Conservation (phyloP, 35 echinoderm and acorn worm species). For the Apostichopus japonicus region DNA sequence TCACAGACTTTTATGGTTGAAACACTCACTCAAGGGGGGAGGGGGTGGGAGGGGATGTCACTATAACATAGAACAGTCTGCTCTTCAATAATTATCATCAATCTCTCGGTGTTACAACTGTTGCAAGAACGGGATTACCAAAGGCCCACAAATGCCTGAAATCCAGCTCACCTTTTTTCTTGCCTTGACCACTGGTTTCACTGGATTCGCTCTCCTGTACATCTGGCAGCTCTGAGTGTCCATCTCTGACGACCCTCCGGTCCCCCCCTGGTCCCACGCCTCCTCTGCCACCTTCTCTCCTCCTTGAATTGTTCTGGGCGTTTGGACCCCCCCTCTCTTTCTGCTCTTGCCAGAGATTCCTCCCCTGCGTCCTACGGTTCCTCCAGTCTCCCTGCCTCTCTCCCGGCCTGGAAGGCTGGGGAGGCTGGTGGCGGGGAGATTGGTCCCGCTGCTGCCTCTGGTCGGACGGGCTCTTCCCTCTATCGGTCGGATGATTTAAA, state of each 20-base stretch:
- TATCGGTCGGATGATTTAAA: conserved; percentile 5
- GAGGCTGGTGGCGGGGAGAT: background rate
- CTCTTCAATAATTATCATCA: too few species aligned
- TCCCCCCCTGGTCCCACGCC: background rate
- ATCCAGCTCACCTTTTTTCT: conserved; percentile 14
- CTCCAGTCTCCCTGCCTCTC: conserved; percentile 14
- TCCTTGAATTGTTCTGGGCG: conserved; percentile 21
- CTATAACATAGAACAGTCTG: too few species aligned
- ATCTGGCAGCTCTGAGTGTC: too few species aligned
- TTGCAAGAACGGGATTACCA: too few species aligned
- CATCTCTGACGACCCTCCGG: background rate
- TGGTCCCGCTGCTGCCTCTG: background rate
- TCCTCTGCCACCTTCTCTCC: background rate
- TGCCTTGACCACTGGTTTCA: background rate
- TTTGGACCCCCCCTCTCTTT: background rate
- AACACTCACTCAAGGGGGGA: too few species aligned
- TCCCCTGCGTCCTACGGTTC: background rate
- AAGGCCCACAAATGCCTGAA: too few species aligned
- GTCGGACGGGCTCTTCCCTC: background rate
- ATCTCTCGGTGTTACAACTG: too few species aligned
- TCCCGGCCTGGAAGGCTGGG: conserved; percentile 3
- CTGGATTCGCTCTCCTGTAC: background rate
- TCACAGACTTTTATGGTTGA: too few species aligned
- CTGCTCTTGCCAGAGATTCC: background rate
- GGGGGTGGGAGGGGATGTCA: too few species aligned